Percentiles rank a stretch among this genome's conserved stretches.
Evolutionary conservation across 92 coral and sea anemone genomes (phyloP).

Genomic region (Porites rus): DNA sequence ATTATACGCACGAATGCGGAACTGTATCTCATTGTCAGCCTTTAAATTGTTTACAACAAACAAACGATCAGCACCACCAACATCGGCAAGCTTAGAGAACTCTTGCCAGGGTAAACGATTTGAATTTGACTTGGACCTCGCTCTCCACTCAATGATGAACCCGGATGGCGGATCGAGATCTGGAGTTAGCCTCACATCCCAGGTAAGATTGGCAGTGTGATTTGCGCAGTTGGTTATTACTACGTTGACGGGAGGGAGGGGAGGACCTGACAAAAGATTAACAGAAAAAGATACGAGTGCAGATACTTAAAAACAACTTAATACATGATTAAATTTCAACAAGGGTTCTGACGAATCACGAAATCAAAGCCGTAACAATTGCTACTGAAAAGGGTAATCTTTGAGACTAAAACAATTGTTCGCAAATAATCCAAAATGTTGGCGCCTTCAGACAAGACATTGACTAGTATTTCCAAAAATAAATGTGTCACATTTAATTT

Average conservation of each 20-base stretch:
- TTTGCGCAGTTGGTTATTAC: constrained; percentile 45
- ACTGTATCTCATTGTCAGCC: constrained; percentile 36
- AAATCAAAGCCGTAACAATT: no score
- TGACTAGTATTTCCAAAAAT: no score
- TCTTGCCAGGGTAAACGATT: not conserved
- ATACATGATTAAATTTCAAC: no score
- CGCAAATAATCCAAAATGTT: no score
- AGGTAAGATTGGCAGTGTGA: constrained; percentile 44
- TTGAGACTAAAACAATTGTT: no score
- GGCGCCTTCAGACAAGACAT: no score
- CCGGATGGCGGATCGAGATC: constrained; percentile 27
- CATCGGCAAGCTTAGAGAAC: constrained; percentile 25
- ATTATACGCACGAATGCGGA: constrained; percentile 59
- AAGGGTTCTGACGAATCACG: no score
- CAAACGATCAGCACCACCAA: constrained; percentile 6
- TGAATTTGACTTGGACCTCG: not conserved
- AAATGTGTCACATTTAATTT: no score
- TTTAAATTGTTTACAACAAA: constrained; percentile 27
- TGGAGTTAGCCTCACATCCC: constrained; percentile 26
- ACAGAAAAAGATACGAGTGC: not conserved
- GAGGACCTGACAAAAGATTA: constrained; percentile 44
- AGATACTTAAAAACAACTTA: not conserved
- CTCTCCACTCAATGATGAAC: constrained; percentile 51
- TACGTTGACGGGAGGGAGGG: constrained; percentile 62
- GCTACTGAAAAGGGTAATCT: no score